A percentile compares a stretch with the other conserved stretches of the same genome.
phyloP scores from a whole-genome alignment of 1,140 invertebrate species.

The Heliconius congener region DNA sequence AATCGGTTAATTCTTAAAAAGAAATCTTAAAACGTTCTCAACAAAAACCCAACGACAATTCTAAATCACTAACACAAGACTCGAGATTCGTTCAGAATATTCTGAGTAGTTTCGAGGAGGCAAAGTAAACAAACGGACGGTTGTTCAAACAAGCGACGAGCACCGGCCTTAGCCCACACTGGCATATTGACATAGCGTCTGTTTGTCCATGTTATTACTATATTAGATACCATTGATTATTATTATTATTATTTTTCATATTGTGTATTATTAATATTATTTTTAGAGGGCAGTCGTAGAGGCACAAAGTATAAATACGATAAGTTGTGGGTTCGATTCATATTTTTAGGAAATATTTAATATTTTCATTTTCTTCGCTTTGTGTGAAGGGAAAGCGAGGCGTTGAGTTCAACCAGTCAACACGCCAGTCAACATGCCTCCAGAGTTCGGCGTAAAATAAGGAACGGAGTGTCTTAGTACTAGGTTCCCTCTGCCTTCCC shows the following conservation, averaged over 20 bases:
- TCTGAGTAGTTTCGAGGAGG: constrained; percentile 67
- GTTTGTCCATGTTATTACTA: constrained; percentile 68
- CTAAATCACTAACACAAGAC: constrained; percentile 17
- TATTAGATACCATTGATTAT: constrained; percentile 39
- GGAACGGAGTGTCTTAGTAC: too few species aligned
- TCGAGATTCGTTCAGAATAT: constrained; percentile 65
- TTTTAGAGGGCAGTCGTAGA: not conserved
- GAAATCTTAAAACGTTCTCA: not conserved
- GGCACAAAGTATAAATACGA: too few species aligned
- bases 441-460: too few species aligned
- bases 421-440: too few species aligned
- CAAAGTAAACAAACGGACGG: constrained; percentile 71
- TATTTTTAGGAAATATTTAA: too few species aligned
- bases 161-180: constrained; percentile 58
- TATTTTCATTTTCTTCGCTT: too few species aligned
- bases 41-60: constrained; percentile 23
- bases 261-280: not conserved
- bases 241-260: not conserved
- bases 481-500: too few species aligned
- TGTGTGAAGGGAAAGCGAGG: too few species aligned
- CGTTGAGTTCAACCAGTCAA: too few species aligned
- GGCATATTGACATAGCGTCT: constrained; percentile 63
- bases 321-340: too few species aligned
- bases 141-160: constrained; percentile 64
- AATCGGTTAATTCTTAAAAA: not conserved